Conservation (phyloP, 2,797 vertebrate species). For the Propithecus perrieri region DNA sequence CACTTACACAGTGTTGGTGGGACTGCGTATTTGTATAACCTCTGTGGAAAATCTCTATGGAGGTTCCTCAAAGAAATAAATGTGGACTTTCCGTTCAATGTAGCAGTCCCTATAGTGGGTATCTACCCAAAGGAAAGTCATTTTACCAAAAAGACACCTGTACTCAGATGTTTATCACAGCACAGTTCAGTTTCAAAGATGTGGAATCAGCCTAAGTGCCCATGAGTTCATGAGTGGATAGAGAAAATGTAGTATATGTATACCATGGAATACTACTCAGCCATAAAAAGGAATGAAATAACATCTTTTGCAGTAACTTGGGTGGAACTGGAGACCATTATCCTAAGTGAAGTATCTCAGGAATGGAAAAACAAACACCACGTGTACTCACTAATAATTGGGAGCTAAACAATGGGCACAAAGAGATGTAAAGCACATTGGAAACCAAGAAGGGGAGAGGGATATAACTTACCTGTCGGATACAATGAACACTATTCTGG, state of each 20-base stretch:
- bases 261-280: neutral
- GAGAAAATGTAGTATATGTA: neutral
- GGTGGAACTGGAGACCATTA: too few relatives aligned
- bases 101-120: neutral
- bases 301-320: neutral
- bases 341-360: neutral
- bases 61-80: neutral
- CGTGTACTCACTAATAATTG: neutral
- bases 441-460: neutral
- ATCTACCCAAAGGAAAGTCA: neutral
- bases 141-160: neutral
- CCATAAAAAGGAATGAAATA: neutral
- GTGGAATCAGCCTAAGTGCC: neutral
- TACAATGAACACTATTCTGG: neutral
- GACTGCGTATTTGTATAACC: neutral
- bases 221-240: neutral
- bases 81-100: neutral
- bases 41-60: neutral
- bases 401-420: neutral
- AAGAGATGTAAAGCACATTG: neutral
- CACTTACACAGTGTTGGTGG: neutral
- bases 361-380: neutral
- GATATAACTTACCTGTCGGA: neutral
- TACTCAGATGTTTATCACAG: neutral
- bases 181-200: neutral